phyloP scores from a whole-genome alignment of 2,113 vertebrate genomes.

The Lagenorhynchus albirostris region DNA sequence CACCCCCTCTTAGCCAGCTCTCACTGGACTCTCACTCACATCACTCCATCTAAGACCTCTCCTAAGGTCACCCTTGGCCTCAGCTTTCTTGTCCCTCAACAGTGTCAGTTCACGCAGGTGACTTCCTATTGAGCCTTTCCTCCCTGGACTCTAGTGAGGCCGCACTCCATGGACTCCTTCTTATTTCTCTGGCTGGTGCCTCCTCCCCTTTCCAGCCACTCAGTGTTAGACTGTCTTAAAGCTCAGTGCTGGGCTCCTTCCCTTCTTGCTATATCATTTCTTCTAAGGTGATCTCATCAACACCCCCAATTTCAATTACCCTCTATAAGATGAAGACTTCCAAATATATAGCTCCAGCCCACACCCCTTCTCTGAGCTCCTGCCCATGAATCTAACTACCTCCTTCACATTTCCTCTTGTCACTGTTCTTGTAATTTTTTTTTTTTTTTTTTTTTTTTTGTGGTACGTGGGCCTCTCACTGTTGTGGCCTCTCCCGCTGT shows the following conservation, averaged over 20 bases:
- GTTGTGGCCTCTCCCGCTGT: too few relatives aligned
- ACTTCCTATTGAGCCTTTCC: not conserved
- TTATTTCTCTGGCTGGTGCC: not conserved
- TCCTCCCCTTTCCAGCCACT: not conserved
- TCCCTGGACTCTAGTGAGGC: rapidly evolving
- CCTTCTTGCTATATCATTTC: not conserved
- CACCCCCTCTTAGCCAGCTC: not conserved
- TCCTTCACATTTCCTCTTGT: not conserved
- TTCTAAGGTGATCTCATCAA: not conserved
- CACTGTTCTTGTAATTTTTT: not conserved
- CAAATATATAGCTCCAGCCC: not conserved
- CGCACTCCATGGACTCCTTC: not conserved
- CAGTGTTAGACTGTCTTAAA: too few relatives aligned
- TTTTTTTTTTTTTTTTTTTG: too few relatives aligned
- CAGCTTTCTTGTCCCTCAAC: not conserved
- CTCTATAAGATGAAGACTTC: not conserved
- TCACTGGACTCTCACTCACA: not conserved
- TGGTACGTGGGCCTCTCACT: rapidly evolving
- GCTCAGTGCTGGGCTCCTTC: not conserved
- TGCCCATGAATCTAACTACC: not conserved
- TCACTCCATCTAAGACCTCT: not conserved
- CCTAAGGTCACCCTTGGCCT: not conserved
- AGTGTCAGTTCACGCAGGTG: not conserved
- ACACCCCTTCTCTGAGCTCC: not conserved
- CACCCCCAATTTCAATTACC: not conserved